These are phyloP conservation scores for Aleiodes leptofemur DNA, from an alignment of 2,888 invertebrate genomes.

Conservation along the genomic window DNA sequence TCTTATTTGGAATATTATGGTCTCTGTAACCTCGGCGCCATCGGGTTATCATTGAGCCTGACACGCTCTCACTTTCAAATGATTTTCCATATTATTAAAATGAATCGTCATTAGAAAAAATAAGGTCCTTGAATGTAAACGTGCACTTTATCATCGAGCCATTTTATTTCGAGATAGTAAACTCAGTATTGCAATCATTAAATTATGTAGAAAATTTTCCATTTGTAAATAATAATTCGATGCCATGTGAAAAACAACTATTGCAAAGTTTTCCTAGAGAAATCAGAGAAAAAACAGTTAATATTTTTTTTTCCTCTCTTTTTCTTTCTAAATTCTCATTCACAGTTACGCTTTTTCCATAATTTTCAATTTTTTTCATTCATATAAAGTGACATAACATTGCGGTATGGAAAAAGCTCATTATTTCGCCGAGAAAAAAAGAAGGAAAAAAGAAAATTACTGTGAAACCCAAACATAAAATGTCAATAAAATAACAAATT, in stretches of 20 bases:
- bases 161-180: background rate
- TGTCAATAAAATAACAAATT: too few relatives aligned
- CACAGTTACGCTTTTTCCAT: background rate
- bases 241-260: too few relatives aligned
- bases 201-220: background rate
- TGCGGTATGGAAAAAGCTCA: background rate
- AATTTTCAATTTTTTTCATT: background rate
- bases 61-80: conserved; percentile 3
- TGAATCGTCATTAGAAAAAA: background rate
- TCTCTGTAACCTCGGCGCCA: conserved; percentile 49
- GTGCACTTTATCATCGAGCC: background rate
- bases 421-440: background rate
- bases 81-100: conserved; percentile 9
- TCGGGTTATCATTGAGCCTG: conserved; percentile 49
- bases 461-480: too few relatives aligned
- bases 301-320: background rate
- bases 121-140: conserved; percentile 1
- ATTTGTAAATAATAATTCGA: background rate
- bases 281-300: background rate
- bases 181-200: background rate
- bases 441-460: background rate
- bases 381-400: conserved; percentile 6
- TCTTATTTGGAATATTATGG: too few relatives aligned
- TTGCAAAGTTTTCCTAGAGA: too few relatives aligned
- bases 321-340: background rate